phyloP scores from a whole-genome alignment of 2,797 vertebrate genomes.

The Lerista edwardsae region DNA sequence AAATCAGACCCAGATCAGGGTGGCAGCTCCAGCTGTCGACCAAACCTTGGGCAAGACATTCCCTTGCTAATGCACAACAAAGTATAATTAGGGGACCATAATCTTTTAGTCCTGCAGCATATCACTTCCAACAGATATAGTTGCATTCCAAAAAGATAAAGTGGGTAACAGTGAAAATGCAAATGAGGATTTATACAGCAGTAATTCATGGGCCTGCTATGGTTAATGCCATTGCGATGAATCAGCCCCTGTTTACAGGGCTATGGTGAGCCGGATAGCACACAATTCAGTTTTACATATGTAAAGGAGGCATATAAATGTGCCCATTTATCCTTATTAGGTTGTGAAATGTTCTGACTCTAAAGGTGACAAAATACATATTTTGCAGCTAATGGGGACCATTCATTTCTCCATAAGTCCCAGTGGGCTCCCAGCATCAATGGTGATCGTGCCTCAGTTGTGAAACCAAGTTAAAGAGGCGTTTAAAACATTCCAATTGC shows the following conservation, averaged over 20 bases:
- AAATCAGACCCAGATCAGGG: not conserved
- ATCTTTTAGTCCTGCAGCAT: slow-evolving; percentile 23
- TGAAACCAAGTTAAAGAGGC: slow-evolving; percentile 45
- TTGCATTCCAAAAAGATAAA: slow-evolving; percentile 41
- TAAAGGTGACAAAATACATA: slow-evolving; percentile 58
- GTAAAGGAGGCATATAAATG: slow-evolving; percentile 64
- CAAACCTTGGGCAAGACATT: not conserved
- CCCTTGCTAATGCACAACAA: not conserved
- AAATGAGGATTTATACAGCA: slow-evolving; percentile 29
- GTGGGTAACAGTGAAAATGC: slow-evolving; percentile 23
- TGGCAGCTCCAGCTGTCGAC: not conserved
- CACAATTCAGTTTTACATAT: slow-evolving; percentile 59
- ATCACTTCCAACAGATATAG: slow-evolving; percentile 21
- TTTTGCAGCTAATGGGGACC: slow-evolving; percentile 8
- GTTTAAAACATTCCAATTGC: slow-evolving; percentile 54
- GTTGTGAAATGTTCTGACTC: slow-evolving; percentile 63
- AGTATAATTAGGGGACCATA: slow-evolving; percentile 32
- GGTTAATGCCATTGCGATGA: slow-evolving; percentile 51
- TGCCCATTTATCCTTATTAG: slow-evolving; percentile 66
- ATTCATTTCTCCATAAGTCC: slow-evolving; percentile 54
- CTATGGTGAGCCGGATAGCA: slow-evolving; percentile 24
- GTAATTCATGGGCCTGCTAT: slow-evolving; percentile 60
- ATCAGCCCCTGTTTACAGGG: slow-evolving; percentile 38
- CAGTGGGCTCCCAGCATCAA: slow-evolving; percentile 51
- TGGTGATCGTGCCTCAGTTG: slow-evolving; percentile 40